Evolutionary conservation across 1,140 invertebrate species (phyloP), one percentile per base, ranked within the genome.

Genomic region (Heliconius hewitsoni): DNA sequence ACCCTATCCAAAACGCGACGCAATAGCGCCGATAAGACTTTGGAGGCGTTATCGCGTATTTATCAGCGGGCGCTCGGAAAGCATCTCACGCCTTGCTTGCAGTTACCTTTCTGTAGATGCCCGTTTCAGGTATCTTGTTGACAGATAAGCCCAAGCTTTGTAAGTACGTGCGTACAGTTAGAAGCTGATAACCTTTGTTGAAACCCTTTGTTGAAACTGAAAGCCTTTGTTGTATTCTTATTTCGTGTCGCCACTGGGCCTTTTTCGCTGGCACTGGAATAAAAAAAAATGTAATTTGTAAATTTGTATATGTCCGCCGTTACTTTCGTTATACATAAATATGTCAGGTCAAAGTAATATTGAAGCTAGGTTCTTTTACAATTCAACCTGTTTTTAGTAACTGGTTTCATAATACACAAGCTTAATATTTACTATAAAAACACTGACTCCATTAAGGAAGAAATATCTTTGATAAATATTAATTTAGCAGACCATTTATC

Each of bases 121-220:
- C 82, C 83, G 84, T 83, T 84, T 84, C 84, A 87, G 86, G 81
- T 87, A 87, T 88, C 89, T 87, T 88, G 88, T 91, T 34, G 34
- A 34, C 34, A 34, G 34, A 34, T 88, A 90, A 91, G 84, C 82
- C 80, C 42, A 42, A 8, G 23, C 9, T 42, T 42, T 42, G 42
- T 73, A 79, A 73, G 80, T 87, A 86, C 88, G 86, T 85, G 85
- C 84, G 87, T 89, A 85, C 81, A 85, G 83, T 82, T 74, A 77
- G 78, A 77, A 52, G 76, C 85, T 81, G 90, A 91, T 91, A 91
- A 91, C 83, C 90, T 90, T 90, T 91, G 87, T 90, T 83, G 83
- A 23, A 23, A 23, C 23, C 23, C 23, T 23, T 23, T 23, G 23
- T 23, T 23, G 23, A 23, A 23, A 23, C 23, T 23, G 23, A 23